Evolutionary conservation across 2,797 vertebrate species (phyloP), one percentile per base, ranked within the genome.

Genomic region (Manis crassicaudata): DNA sequence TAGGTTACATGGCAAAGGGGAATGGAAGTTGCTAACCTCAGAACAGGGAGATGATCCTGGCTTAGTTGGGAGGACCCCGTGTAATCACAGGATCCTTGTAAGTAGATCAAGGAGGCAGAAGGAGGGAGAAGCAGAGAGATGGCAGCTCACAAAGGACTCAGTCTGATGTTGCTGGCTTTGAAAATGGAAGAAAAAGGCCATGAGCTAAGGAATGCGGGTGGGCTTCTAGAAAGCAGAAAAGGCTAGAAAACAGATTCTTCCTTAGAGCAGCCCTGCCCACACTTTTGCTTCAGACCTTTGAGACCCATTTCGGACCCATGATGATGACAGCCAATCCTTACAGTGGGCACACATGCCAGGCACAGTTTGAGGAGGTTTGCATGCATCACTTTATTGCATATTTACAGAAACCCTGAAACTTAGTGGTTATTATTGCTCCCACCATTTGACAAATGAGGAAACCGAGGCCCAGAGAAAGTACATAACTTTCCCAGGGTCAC

Each of bases 341-440:
- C 3, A 8, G 79, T 20, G 23, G 0, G 0, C 27, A 2, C 25
- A 3, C 5, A 2, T 2, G 16, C 20, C 18, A 11, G 58, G 40
- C 0, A 0, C 11, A 3, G 10, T 16, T 5, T 2, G 5, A 43
- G 23, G 50, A 35, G 16, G 37, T 65, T n/a, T 3, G 11, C 5
- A 0, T 2, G 27, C 6, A 0, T 52, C 7, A 14, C 23, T 6
- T 77, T 2, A 0, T 2, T 21, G 8, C 32, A 10, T 37, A 77
- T 72, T 63, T 29, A 65, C 6, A 62, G 40, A 67, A 88, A 29
- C 35, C 20, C 8, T 17, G 52, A 54, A 40, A 73, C 4, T 40
- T 5, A 58, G 54, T 29, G 63, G 21, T 88, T 21, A 27, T 63
- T 29, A 6, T 10, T 16, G 32, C 43, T 12, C 10, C 12, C n/a